phyloP scores from a whole-genome alignment of 2,113 vertebrate species.

The Pithys albifrons region DNA sequence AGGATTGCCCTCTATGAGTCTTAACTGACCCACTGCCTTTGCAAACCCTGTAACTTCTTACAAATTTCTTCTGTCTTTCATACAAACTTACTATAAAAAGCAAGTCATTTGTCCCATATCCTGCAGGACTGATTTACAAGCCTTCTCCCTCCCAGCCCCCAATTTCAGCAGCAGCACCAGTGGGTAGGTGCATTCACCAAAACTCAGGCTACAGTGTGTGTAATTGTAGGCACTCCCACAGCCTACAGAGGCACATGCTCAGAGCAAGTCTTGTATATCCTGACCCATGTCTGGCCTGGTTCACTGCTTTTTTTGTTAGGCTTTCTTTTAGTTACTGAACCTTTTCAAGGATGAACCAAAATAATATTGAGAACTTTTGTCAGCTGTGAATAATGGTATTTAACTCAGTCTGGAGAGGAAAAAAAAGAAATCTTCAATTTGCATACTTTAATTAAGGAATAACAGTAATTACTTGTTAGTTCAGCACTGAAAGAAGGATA shows the following conservation, averaged over 20 bases:
- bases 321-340: not conserved
- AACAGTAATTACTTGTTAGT: conserved; percentile 66
- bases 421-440: conserved; percentile 2
- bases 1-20: not conserved
- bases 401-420: not conserved
- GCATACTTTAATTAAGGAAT: conserved; percentile 56
- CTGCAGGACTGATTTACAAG: not conserved
- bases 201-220: not conserved
- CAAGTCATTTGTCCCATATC: not conserved
- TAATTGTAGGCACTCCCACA: not conserved
- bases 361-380: conserved; percentile 37
- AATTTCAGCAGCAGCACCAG: not conserved
- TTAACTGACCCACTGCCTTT: not conserved
- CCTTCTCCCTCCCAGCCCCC: rapidly evolving
- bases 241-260: not conserved
- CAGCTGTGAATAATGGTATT: conserved; percentile 34
- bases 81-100: not conserved
- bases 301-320: conserved; percentile 26
- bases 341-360: conserved; percentile 22
- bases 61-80: not conserved
- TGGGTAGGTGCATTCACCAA: not conserved
- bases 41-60: not conserved
- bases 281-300: not conserved
- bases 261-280: not conserved
- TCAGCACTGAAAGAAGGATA: conserved; percentile 63